Evolutionary conservation across 2,888 invertebrate species (phyloP), one percentile per base, ranked within the genome.

Genomic region (Drosophila algonquin): DNA sequence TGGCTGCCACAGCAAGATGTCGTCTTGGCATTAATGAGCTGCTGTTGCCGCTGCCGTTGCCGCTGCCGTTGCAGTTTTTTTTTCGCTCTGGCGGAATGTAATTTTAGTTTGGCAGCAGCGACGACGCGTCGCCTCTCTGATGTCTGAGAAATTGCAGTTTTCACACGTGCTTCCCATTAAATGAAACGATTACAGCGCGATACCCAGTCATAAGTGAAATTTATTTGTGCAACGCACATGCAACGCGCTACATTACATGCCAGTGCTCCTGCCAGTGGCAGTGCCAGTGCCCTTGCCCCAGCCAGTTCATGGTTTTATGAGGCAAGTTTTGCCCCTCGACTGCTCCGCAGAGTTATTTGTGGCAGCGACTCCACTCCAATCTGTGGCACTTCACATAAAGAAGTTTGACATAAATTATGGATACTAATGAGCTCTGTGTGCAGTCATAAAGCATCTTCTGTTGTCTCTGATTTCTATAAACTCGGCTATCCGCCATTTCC

Each of bases 111-210:
- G 45, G 48, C 57, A 47, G 55, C 50, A 40, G 16, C 45, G 21
- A 27, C 47, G 44, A 44, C 64, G 35, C 40, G 14, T 32, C 65
- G 24, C 40, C 62, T 47, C 47, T 32, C 32, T 32, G 51, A 50
- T 55, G 64, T 58, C 73, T 78, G 80, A 75, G 75, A 77, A 83
- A 88, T 79, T 84, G 79, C 78, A 80, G 76, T 77, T 85, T 87
- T 90, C 90, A 90, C 90, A 90, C 90, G 90, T 90, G 90, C 89
- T 90, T 88, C 90, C 90, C 88, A 90, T 90, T 90, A 90, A 90
- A 86, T 79, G 82, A 72, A 86, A 81, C 89, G 90, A 89, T 90
- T 87, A 90, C 90, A 79, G 65, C 73, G 81, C 81, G 80, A 87
- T 89, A 82, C 77, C 70, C 65, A 79, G 78, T 87, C 86, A 84